A percentile compares a stretch with the other conserved stretches of the same genome.
These are phyloP conservation scores for Drosophila tanythrix DNA, from an alignment of 2,888 invertebrate genomes.

Conservation along the genomic window DNA sequence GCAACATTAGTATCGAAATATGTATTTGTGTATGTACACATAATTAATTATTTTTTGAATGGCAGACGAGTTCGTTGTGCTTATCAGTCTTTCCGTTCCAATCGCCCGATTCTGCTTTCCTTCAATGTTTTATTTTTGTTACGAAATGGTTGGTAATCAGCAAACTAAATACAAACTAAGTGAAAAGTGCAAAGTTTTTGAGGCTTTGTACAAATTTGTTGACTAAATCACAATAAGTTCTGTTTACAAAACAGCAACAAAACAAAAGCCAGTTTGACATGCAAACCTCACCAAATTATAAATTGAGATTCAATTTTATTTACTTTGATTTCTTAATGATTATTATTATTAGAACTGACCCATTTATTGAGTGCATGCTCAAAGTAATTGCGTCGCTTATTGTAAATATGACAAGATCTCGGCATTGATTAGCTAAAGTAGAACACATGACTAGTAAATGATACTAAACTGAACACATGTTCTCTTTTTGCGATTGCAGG, in stretches of 20 bases:
- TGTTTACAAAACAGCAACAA: conserved; percentile 5
- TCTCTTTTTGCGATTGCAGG: conserved; percentile 86
- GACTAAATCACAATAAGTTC: conserved; percentile 39
- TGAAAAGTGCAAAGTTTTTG: conserved; percentile 41
- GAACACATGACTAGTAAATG: not conserved
- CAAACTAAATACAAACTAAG: conserved; percentile 9
- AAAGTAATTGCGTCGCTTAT: not conserved
- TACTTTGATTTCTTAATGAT: not conserved
- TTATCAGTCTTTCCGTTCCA: conserved; percentile 38
- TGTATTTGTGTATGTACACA: conserved; percentile 6
- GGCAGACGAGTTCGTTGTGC: conserved; percentile 34
- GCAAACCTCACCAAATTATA: not conserved
- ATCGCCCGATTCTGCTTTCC: conserved; percentile 31
- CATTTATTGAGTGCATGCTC: conserved; percentile 31
- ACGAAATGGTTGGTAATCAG: conserved; percentile 61
- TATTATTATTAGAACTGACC: conserved; percentile 1
- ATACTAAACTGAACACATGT: not conserved
- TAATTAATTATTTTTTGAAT: conserved; percentile 16
- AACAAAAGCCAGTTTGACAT: not conserved
- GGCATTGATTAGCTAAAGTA: conserved; percentile 17
- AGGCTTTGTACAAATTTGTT: conserved; percentile 18
- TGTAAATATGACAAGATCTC: conserved; percentile 4
- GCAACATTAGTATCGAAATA: not conserved
- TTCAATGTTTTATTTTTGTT: conserved; percentile 58
- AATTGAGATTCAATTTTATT: not conserved